Percentiles rank a stretch among this genome's conserved stretches.
phyloP scores from a whole-genome alignment of 2,888 invertebrate genomes.

The Lottia gigantea region DNA sequence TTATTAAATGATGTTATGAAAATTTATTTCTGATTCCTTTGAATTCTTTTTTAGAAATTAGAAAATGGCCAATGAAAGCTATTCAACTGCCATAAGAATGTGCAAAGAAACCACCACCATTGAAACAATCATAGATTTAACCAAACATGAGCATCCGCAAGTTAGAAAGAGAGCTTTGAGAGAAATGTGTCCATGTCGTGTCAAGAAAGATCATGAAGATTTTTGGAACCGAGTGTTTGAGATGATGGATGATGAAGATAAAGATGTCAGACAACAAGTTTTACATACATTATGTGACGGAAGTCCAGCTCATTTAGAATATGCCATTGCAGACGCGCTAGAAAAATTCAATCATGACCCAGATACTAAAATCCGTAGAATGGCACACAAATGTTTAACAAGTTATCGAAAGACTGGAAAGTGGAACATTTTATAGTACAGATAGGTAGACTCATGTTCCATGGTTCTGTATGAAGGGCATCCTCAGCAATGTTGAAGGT shows the following conservation, averaged over 20 bases:
- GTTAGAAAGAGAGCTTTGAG: constrained; percentile 62
- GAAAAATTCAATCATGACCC: constrained; percentile 62
- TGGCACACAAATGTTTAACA: constrained; percentile 60
- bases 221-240: constrained; percentile 64
- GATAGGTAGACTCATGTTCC: too few relatives aligned
- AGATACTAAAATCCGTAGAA: constrained; percentile 57
- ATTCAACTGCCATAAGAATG: constrained; percentile 44
- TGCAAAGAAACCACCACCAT: constrained; percentile 59
- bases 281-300: constrained; percentile 66
- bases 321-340: constrained; percentile 56
- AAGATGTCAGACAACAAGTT: constrained; percentile 60
- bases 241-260: constrained; percentile 58
- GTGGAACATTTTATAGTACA: constrained; percentile 63
- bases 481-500: too few relatives aligned
- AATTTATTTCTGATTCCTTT: too few relatives aligned
- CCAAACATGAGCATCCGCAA: constrained; percentile 54
- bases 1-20: too few relatives aligned
- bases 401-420: constrained; percentile 61
- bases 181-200: constrained; percentile 67
- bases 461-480: too few relatives aligned
- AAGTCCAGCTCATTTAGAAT: constrained; percentile 61
- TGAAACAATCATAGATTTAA: constrained; percentile 59
- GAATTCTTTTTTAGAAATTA: too few relatives aligned
- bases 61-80: not conserved
- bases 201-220: constrained; percentile 58